Evolutionary conservation across 2,888 invertebrate species (phyloP).

Genomic region (Amblyjoppa fuscipennis): DNA sequence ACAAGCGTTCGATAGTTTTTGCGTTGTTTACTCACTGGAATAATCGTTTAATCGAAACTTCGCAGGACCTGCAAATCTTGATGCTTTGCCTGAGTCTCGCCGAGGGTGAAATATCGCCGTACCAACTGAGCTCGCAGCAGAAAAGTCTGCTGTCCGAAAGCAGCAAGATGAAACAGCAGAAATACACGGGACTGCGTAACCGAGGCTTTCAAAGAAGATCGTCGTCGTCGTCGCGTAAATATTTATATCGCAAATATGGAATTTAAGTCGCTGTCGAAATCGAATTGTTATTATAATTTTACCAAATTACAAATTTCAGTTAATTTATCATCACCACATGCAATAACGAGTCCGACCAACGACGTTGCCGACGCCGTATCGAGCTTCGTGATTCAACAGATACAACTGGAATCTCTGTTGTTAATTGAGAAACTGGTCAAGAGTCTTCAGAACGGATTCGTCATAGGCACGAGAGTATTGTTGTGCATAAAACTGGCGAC

Average conservation of each 20-base stretch:
- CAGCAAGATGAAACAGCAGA: constrained; percentile 72
- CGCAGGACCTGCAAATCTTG: constrained; percentile 87
- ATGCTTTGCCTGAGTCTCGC: constrained; percentile 89
- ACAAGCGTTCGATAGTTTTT: too few relatives aligned
- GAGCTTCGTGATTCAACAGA: constrained; percentile 64
- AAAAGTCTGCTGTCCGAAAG: constrained; percentile 86
- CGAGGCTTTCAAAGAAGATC: constrained; percentile 76
- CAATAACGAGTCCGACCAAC: not conserved
- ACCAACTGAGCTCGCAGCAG: constrained; percentile 89
- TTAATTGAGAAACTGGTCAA: constrained; percentile 77
- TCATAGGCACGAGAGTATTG: constrained; percentile 87
- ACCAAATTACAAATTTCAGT: constrained; percentile 22
- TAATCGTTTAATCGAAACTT: too few relatives aligned
- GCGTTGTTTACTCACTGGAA: too few relatives aligned
- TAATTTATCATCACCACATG: constrained; percentile 69
- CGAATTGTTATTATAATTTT: not conserved
- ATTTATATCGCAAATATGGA: constrained; percentile 21
- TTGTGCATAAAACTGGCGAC: constrained; percentile 87
- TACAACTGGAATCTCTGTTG: constrained; percentile 77
- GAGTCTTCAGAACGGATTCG: constrained; percentile 86
- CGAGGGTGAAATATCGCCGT: constrained; percentile 88
- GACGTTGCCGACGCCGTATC: constrained; percentile 37
- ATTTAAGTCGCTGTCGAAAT: not conserved
- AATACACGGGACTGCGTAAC: constrained; percentile 75
- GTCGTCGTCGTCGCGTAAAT: constrained; percentile 73